phyloP scores from a whole-genome alignment of 2,888 invertebrate species.

The Listrodromus nycthemerus region DNA sequence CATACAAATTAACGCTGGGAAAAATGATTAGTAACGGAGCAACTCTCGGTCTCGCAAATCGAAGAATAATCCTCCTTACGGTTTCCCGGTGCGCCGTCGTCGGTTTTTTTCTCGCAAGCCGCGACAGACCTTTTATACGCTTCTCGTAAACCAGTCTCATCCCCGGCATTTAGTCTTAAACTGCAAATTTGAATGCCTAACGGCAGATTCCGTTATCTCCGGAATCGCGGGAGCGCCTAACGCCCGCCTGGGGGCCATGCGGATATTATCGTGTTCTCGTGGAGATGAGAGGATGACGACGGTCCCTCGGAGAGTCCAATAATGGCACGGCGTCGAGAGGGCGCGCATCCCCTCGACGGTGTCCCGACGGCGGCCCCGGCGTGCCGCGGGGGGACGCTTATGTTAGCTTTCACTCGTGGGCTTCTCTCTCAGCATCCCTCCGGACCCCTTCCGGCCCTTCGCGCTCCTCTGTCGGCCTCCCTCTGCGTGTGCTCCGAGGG shows the following conservation, averaged over 20 bases:
- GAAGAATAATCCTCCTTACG: too few relatives aligned
- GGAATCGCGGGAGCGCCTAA: conserved; percentile 32
- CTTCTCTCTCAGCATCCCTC: conserved; percentile 41
- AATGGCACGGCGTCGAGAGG: conserved; percentile 42
- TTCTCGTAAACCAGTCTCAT: neutral
- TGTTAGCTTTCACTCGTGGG: conserved; percentile 53
- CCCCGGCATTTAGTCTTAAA: conserved; percentile 29
- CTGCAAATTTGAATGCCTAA: conserved; percentile 58
- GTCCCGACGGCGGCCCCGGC: neutral
- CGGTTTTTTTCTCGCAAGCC: too few relatives aligned
- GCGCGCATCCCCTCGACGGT: conserved; percentile 37
- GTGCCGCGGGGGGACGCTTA: conserved; percentile 47
- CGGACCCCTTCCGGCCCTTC: conserved; percentile 27
- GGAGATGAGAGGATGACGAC: conserved; percentile 36
- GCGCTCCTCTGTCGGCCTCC: conserved; percentile 44
- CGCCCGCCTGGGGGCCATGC: conserved; percentile 13
- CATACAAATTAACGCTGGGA: too few relatives aligned
- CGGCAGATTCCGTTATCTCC: conserved; percentile 42
- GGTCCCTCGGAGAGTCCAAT: conserved; percentile 47
- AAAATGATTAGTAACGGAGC: too few relatives aligned
- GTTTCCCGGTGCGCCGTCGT: too few relatives aligned
- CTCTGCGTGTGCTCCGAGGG: conserved; percentile 70
- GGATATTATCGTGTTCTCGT: conserved; percentile 62
- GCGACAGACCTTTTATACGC: too few relatives aligned
- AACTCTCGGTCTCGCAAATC: too few relatives aligned